phyloP scores from a whole-genome alignment of 2,888 invertebrate species.

The Octodonta nipae region DNA sequence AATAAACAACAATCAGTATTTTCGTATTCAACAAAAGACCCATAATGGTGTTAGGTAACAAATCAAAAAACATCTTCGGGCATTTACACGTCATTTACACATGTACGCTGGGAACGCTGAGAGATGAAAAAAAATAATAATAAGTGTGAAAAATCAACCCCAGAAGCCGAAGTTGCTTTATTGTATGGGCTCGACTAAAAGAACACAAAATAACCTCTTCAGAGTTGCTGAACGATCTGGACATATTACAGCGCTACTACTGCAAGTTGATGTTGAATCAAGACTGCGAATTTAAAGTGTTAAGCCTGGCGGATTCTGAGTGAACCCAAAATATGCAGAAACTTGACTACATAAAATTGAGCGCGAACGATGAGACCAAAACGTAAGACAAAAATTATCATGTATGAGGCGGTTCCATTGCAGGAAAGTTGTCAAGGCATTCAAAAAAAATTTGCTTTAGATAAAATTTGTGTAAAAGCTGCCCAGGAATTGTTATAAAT shows the following conservation, averaged over 20 bases:
- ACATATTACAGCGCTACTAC: conserved; percentile 6
- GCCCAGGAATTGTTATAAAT: no score
- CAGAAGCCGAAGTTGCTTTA: conserved; percentile 17
- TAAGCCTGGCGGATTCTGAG: no score
- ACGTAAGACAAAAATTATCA: no score
- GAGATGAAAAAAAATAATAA: conserved; percentile 8
- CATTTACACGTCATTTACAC: conserved; percentile 26
- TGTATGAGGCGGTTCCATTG: no score
- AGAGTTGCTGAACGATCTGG: conserved; percentile 13
- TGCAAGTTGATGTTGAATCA: no score
- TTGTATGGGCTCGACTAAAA: conserved; percentile 15
- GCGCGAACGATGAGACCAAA: no score
- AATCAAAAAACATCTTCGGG: conserved; percentile 18
- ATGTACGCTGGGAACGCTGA: conserved; percentile 17
- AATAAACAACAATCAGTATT: conserved; percentile 19
- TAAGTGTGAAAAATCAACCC: conserved; percentile 29
- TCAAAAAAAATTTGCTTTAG: no score
- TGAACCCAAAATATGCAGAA: no score
- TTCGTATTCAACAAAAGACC: conserved; percentile 15
- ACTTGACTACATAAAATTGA: no score
- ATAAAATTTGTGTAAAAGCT: no score
- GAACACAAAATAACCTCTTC: conserved; percentile 25
- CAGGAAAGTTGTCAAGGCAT: no score
- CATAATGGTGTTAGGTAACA: conserved; percentile 20
- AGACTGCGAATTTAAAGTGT: no score